A percentile compares a stretch with the other conserved stretches of the same genome.
These are phyloP conservation scores for Phrynocephalus versicolor DNA, from an alignment of 2,113 vertebrate genomes.

Conservation along the genomic window DNA sequence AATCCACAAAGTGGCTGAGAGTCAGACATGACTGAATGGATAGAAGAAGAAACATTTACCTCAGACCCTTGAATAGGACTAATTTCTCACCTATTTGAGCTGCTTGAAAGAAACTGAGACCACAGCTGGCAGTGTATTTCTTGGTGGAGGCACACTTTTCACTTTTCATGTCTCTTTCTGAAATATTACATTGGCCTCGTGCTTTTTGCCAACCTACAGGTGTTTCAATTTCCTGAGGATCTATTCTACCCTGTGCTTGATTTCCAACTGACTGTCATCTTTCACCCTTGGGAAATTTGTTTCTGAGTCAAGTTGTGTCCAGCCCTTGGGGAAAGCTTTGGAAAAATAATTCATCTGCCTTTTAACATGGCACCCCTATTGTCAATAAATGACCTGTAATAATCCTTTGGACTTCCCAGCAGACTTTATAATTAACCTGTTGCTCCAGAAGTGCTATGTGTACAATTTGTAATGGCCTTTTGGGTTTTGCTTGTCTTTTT, in stretches of 20 bases:
- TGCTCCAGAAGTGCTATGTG: background rate
- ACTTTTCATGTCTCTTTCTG: background rate
- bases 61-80: too few species aligned
- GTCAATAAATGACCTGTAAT: background rate
- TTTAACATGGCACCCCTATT: background rate
- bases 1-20: too few species aligned
- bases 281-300: constrained; percentile 6
- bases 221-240: background rate
- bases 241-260: background rate
- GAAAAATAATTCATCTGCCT: constrained; percentile 19
- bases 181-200: background rate
- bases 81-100: background rate
- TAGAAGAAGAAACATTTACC: too few species aligned
- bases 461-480: constrained; percentile 3
- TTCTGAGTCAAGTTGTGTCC: background rate
- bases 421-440: background rate
- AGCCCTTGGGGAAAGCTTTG: background rate
- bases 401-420: background rate
- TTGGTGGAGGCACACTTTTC: background rate
- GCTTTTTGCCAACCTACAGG: background rate
- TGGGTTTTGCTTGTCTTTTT: background rate
- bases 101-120: background rate
- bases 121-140: background rate
- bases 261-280: background rate
- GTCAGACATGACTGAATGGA: too few species aligned